Evolutionary conservation across 2,113 vertebrate species (phyloP).

Genomic region (Eulemur macaco): DNA sequence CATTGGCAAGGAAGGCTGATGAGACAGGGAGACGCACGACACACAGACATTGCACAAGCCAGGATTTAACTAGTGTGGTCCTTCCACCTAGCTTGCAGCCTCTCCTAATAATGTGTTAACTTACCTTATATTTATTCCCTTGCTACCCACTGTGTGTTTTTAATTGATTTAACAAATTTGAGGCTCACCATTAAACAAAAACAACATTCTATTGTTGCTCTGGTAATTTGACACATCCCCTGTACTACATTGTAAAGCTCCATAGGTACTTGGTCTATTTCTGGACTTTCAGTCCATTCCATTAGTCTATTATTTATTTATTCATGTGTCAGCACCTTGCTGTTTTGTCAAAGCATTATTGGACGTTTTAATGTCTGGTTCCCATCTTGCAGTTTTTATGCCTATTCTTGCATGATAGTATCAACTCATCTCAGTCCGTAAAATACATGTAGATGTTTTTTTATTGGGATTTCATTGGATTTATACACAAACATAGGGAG

Average conservation of each 20-base stretch:
- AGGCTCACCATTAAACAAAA: background rate
- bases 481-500: background rate
- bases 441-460: background rate
- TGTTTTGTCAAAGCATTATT: background rate
- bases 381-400: background rate
- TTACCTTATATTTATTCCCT: background rate
- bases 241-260: background rate
- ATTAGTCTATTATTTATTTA: background rate
- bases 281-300: background rate
- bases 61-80: background rate
- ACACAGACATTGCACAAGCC: too few species aligned
- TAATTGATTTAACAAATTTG: background rate
- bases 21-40: too few species aligned
- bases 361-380: background rate
- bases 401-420: background rate
- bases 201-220: background rate
- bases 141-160: background rate
- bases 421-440: background rate
- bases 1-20: background rate
- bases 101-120: background rate
- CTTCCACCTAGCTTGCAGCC: rapidly evolving
- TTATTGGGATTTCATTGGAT: background rate
- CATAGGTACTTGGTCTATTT: background rate
- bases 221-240: background rate
- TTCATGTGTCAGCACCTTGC: background rate